These are phyloP conservation scores for Antheraea yamamai DNA, from an alignment of 2,888 invertebrate genomes.

Conservation along the genomic window DNA sequence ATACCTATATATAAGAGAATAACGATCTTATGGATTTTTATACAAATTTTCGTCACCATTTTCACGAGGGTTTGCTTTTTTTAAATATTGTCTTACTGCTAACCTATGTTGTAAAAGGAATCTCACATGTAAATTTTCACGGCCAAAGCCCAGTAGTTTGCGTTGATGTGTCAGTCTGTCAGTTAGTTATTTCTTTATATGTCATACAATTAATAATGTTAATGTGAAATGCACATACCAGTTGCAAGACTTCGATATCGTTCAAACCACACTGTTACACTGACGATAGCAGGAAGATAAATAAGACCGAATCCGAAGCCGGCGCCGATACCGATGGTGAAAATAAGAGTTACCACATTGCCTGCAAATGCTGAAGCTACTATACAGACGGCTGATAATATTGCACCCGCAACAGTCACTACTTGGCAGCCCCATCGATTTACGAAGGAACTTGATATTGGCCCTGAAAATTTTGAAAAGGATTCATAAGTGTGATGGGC, in stretches of 20 bases:
- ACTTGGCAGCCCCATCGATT: slow-evolving; percentile 96
- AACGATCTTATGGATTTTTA: too few species aligned
- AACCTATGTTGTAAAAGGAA: too few species aligned
- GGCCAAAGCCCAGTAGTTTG: too few species aligned
- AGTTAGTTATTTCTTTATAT: too few species aligned
- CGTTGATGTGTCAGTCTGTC: too few species aligned
- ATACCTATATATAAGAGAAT: too few species aligned
- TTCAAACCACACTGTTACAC: slow-evolving; percentile 98
- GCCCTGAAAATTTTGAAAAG: slow-evolving; percentile 85
- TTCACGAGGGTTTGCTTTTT: too few species aligned
- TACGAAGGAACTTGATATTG: slow-evolving; percentile 96
- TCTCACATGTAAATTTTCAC: too few species aligned
- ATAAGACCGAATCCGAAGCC: slow-evolving; percentile 98
- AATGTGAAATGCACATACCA: slow-evolving; percentile 61
- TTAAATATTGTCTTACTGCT: too few species aligned
- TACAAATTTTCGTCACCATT: too few species aligned
- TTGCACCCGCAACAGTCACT: slow-evolving; percentile 94
- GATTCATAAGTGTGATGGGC: background rate
- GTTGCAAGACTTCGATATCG: slow-evolving; percentile 96
- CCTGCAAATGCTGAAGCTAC: slow-evolving; percentile 90
- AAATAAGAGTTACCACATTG: slow-evolving; percentile 91
- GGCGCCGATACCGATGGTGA: slow-evolving; percentile 97
- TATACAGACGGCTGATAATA: slow-evolving; percentile 90
- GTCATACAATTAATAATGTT: too few species aligned
- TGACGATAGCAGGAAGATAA: slow-evolving; percentile 98